Evolutionary conservation across 2,888 invertebrate genomes (phyloP).

Genomic region (Diarsia mendica): DNA sequence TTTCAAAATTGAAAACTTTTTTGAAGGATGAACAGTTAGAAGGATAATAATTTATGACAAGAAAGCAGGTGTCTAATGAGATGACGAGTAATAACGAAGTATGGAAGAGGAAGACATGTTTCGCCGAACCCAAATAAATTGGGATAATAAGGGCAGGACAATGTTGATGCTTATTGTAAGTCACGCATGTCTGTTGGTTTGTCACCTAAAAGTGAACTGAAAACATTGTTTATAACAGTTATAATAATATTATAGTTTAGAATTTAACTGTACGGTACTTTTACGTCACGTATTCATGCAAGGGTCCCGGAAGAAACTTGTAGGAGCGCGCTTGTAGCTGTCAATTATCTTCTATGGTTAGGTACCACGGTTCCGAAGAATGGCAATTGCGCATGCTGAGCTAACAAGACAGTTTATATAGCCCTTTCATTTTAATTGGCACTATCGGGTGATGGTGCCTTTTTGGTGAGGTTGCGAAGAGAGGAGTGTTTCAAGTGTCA

Average conservation of each 20-base stretch:
- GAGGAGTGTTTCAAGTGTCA: not conserved
- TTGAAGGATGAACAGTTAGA: too few relatives aligned
- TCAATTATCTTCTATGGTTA: constrained; percentile 19
- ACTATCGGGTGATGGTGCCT: too few relatives aligned
- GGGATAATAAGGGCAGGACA: too few relatives aligned
- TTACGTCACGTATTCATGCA: not conserved
- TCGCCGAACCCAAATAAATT: too few relatives aligned
- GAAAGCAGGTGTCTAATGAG: too few relatives aligned
- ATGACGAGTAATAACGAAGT: too few relatives aligned
- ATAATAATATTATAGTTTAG: not conserved
- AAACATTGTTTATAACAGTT: too few relatives aligned
- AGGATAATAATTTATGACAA: too few relatives aligned
- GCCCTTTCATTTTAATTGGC: constrained; percentile 23
- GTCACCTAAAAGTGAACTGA: not conserved
- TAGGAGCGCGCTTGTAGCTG: not conserved
- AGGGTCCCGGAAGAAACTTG: not conserved
- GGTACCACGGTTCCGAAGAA: not conserved
- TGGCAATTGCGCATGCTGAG: not conserved
- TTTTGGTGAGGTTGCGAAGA: not conserved
- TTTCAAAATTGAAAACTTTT: too few relatives aligned
- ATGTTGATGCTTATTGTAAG: too few relatives aligned
- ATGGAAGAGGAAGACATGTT: too few relatives aligned
- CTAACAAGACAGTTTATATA: constrained; percentile 21
- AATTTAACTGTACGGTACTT: not conserved
- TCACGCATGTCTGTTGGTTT: not conserved